Evolutionary conservation across 1,140 invertebrate species (phyloP), one percentile per base, ranked within the genome.

Genomic region (Ceratoteleas bidentatus): DNA sequence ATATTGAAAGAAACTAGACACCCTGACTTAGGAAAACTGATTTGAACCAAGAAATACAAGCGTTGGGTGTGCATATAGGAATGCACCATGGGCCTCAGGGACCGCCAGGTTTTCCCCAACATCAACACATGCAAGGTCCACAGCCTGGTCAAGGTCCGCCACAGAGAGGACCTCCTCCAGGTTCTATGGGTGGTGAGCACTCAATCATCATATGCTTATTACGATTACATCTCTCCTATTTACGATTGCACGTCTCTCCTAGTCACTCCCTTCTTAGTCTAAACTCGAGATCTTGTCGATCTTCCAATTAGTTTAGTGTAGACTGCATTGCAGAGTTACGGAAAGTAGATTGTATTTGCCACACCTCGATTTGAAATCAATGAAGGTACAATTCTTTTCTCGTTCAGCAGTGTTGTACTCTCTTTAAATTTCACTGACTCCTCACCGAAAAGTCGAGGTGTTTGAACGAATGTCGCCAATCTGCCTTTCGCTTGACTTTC

Each of bases 121-220:
- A 93, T 82, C 93, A 94, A 50, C 93, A 95, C 87, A 95, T 96
- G 94, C 95, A 96, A 92, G 94, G 94, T 52, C 91, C 92, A 50
- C 93, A 93, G 75, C 92, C 92, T 84, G 91, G 92, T 73, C 95
- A 96, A 92, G 94, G 94, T 53, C 91, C 92, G 43, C 93, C 93
- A 69, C 94, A 94, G 79, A 93, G 94, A 85, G 94, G 95, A 87
- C 94, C 94, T 79, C 95, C 95, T 78, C 94, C 93, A 85, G 93
- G 90, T 85, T 90, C 89, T 65, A 92, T 91, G 90, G 89, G 90
- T 86, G 91, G 91, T 91, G 88, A 89, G 89, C 82, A 66, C 58
- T 69, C 68, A 70, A 82, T 57, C 54, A 64, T 72, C 54, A 73
- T 74, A 49, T 49, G 14, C 53, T 52, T 69, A 52, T 54, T 53